phyloP scores from a whole-genome alignment of 2,113 vertebrate genomes.

The Micronycteris hirsuta region DNA sequence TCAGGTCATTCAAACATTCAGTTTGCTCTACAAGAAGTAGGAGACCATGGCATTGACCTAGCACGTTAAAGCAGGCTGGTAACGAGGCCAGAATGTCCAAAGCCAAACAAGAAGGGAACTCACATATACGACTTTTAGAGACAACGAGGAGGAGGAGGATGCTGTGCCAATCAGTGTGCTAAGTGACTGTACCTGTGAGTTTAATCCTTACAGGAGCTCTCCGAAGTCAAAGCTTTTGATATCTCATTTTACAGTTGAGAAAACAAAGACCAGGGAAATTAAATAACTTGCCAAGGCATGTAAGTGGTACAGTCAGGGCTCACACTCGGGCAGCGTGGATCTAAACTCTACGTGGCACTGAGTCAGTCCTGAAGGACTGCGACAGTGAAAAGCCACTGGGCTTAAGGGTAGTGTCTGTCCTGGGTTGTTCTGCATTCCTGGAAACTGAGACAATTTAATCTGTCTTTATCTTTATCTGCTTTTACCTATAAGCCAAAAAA shows the following conservation, averaged over 20 bases:
- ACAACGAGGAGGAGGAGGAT: background rate
- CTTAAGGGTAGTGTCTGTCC: background rate
- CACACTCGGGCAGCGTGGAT: background rate
- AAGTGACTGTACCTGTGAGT: background rate
- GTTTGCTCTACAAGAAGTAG: background rate
- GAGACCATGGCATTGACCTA: background rate
- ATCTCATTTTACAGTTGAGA: background rate
- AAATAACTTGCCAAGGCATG: background rate
- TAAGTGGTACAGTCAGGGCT: background rate
- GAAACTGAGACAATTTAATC: background rate
- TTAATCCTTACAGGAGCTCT: background rate
- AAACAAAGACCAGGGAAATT: background rate
- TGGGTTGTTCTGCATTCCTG: background rate
- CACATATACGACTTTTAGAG: background rate
- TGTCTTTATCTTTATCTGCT: constrained; percentile 10
- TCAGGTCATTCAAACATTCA: background rate
- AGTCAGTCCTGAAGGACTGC: background rate
- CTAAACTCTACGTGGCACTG: background rate
- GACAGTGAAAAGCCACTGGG: background rate
- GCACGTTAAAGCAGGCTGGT: background rate
- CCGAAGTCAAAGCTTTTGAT: background rate
- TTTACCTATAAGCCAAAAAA: constrained; percentile 34
- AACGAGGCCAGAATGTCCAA: background rate
- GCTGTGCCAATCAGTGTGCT: background rate
- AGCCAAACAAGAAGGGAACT: background rate